Conservation (phyloP, 2,113 vertebrate species). For the Ammodramus savannarum region DNA sequence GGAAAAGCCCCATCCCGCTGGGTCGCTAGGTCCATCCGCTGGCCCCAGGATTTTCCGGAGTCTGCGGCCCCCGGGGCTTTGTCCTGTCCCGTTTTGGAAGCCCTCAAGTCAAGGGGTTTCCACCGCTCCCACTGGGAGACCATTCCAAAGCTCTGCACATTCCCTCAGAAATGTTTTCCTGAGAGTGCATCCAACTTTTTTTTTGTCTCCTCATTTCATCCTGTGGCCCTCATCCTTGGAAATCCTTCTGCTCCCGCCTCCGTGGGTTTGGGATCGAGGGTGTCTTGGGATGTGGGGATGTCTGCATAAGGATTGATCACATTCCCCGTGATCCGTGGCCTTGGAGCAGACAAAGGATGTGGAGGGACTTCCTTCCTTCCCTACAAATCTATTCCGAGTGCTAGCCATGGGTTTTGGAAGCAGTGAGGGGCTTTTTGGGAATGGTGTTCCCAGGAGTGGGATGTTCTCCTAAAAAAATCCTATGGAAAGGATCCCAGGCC, state of each 20-base stretch:
- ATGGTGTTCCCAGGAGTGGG: neutral
- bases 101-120: neutral
- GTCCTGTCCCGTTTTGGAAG: neutral
- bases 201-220: neutral
- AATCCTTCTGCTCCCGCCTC: neutral
- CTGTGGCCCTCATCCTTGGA: neutral
- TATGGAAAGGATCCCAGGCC: neutral
- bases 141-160: neutral
- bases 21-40: neutral
- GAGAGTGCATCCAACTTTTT: neutral
- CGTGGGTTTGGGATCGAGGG: fast-evolving
- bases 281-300: neutral
- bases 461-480: neutral
- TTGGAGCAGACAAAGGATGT: neutral
- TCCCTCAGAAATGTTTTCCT: neutral
- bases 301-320: neutral
- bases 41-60: neutral
- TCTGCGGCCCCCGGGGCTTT: neutral
- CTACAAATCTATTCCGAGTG: fast-evolving
- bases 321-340: fast-evolving
- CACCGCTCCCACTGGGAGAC: neutral
- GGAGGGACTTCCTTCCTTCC: neutral
- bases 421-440: neutral
- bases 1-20: neutral
- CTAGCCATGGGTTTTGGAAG: neutral